Conservation (phyloP, 1,140 invertebrate genomes). For the Argopecten irradians region DNA sequence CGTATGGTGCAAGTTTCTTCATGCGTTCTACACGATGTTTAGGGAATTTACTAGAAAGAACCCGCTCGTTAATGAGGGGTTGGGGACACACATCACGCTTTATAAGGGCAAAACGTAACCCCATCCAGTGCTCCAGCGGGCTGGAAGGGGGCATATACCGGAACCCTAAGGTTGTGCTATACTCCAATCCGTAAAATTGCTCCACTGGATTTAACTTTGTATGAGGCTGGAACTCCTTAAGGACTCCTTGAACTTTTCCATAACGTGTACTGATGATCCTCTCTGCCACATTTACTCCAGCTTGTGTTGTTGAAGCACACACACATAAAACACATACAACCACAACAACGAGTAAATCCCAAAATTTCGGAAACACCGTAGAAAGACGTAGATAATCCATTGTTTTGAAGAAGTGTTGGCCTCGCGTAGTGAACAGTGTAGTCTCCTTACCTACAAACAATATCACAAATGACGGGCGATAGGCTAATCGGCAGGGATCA, state of each 20-base stretch:
- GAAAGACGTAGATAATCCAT: neutral
- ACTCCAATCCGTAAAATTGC: neutral
- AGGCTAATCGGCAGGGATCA: neutral
- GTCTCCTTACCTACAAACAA: constrained; percentile 8
- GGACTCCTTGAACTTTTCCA: neutral
- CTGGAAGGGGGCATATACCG: neutral
- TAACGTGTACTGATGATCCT: neutral
- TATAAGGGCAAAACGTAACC: constrained; percentile 5
- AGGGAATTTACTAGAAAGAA: neutral
- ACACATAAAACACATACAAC: neutral
- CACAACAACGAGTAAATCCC: neutral
- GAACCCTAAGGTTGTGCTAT: neutral
- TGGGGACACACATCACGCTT: constrained; percentile 1
- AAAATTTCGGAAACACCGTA: neutral
- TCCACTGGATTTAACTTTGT: neutral
- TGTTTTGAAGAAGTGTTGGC: neutral
- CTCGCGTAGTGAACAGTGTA: neutral
- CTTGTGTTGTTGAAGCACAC: neutral
- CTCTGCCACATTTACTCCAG: neutral
- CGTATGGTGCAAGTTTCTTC: neutral
- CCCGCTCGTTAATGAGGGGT: neutral
- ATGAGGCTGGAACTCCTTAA: neutral
- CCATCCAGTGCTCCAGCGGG: neutral
- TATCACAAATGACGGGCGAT: neutral
- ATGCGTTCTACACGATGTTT: neutral